Conservation (phyloP, 2,797 vertebrate species). For the Spheniscus humboldti region DNA sequence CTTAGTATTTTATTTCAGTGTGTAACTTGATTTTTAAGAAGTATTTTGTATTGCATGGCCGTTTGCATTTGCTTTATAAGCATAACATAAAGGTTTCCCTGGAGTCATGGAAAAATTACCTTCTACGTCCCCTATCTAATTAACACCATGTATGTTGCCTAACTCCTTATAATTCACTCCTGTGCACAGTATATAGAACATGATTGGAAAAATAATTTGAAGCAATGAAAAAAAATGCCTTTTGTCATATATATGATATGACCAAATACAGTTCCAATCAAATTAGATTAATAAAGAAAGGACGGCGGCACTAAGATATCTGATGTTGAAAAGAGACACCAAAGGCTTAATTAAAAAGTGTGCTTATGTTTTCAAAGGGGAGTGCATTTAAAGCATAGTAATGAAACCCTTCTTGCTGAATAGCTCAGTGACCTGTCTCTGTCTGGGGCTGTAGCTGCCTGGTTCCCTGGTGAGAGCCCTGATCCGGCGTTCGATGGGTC, state of each 20-base stretch:
- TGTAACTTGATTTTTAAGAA: conserved; percentile 59
- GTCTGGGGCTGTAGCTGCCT: not conserved
- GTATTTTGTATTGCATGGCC: conserved; percentile 27
- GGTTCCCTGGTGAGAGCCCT: not conserved
- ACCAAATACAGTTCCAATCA: conserved; percentile 41
- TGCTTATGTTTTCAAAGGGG: conserved; percentile 14
- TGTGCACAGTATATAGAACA: conserved; percentile 37
- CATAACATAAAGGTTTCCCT: conserved; percentile 65
- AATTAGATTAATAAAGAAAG: conserved; percentile 38
- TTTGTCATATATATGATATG: conserved; percentile 35
- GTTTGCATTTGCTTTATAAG: conserved; percentile 60
- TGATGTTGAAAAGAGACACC: conserved; percentile 22
- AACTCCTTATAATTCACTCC: conserved; percentile 68
- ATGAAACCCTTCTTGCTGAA: conserved; percentile 1
- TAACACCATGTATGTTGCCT: conserved; percentile 69
- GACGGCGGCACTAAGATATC: conserved; percentile 4
- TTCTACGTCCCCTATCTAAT: conserved; percentile 67
- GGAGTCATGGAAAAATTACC: conserved; percentile 67
- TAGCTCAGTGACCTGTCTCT: not conserved
- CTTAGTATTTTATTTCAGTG: conserved; percentile 58
- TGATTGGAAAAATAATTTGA: conserved; percentile 69
- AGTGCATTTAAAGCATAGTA: not conserved
- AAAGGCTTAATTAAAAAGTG: conserved; percentile 59
- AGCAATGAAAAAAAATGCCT: conserved; percentile 42
- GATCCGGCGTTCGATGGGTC: not conserved